Conservation (phyloP, 2,888 invertebrate species). For the Neuroscelio doddi region DNA sequence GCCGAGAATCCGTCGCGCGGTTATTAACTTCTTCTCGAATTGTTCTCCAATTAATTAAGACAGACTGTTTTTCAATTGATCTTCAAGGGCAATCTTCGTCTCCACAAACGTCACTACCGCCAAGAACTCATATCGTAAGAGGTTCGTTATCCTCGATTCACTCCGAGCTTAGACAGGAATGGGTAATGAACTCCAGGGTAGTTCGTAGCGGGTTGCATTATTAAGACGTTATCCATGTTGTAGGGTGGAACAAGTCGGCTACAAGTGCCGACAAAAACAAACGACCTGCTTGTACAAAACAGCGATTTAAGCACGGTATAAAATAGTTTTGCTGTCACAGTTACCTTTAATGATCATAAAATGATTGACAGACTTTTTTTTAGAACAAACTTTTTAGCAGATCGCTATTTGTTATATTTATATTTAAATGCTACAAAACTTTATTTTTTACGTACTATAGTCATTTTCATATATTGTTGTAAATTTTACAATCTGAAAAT, state of each 20-base stretch:
- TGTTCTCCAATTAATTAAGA: conserved; percentile 57
- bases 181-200: conserved; percentile 66
- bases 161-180: conserved; percentile 60
- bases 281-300: conserved; percentile 11
- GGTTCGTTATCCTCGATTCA: conserved; percentile 67
- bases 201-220: conserved; percentile 62
- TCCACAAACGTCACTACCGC: conserved; percentile 17
- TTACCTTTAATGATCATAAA: too few relatives aligned
- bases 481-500: too few relatives aligned
- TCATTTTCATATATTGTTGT: too few relatives aligned
- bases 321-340: too few relatives aligned
- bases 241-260: conserved; percentile 30
- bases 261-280: conserved; percentile 32
- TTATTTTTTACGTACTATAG: too few relatives aligned
- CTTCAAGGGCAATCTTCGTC: conserved; percentile 34
- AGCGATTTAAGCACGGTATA: conserved; percentile 2
- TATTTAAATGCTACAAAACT: too few relatives aligned
- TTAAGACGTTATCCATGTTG: conserved; percentile 62
- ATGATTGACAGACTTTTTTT: too few relatives aligned
- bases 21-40: too few relatives aligned
- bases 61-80: conserved; percentile 60
- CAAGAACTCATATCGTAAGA: conserved; percentile 42
- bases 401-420: too few relatives aligned
- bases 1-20: too few relatives aligned
- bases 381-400: too few relatives aligned